phyloP scores from a whole-genome alignment of 2,888 invertebrate genomes.

The Harpagoxenus sublaevis region DNA sequence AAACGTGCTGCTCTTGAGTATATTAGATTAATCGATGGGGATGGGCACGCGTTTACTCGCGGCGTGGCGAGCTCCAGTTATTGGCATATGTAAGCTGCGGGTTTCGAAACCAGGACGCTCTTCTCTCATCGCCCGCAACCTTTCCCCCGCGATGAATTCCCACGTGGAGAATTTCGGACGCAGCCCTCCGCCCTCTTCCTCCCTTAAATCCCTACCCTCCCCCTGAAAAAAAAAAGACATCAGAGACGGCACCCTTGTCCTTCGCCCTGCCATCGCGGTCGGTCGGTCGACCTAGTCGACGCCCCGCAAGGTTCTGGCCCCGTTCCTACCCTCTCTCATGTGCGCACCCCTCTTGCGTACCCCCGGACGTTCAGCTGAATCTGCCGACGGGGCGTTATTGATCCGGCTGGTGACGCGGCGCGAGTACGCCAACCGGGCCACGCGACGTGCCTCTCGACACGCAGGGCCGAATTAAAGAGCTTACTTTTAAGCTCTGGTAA shows the following conservation, averaged over 20 bases:
- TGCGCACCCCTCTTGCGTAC: slow-evolving; percentile 30
- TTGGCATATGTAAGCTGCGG: not conserved
- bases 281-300: slow-evolving; percentile 46
- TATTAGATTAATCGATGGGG: slow-evolving; percentile 6
- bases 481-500: slow-evolving; percentile 4
- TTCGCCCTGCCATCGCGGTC: not conserved
- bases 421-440: slow-evolving; percentile 76
- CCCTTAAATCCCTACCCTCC: not conserved
- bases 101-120: not conserved
- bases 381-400: slow-evolving; percentile 68
- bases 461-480: slow-evolving; percentile 28
- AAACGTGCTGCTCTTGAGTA: not conserved
- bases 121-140: not conserved
- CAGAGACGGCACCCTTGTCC: slow-evolving; percentile 24
- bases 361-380: slow-evolving; percentile 69
- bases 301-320: slow-evolving; percentile 44
- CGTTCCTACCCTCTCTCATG: slow-evolving; percentile 27
- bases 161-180: not conserved
- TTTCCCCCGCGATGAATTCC: not conserved
- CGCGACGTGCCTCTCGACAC: slow-evolving; percentile 55
- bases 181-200: not conserved
- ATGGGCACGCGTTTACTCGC: not conserved
- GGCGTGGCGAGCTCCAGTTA: not conserved
- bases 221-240: not conserved
- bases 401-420: slow-evolving; percentile 68